phyloP scores from a whole-genome alignment of 1,140 invertebrate genomes.

The Micrasema minimum region DNA sequence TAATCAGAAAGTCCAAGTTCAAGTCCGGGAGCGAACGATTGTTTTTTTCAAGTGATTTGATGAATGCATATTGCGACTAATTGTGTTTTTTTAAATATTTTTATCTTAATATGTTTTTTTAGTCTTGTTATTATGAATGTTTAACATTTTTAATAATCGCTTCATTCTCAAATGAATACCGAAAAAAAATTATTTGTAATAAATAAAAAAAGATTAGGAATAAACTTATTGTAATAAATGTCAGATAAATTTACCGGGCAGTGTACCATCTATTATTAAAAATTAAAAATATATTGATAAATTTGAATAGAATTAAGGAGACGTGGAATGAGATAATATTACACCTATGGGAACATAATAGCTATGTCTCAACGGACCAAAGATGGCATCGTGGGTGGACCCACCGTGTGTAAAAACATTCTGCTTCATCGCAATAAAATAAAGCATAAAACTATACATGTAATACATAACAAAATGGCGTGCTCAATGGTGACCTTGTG shows the following conservation, averaged over 20 bases:
- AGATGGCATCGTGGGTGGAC: background rate
- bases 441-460: background rate
- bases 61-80: no score
- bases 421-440: slow-evolving; percentile 2
- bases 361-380: background rate
- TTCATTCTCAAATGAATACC: no score
- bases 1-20: no score
- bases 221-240: no score
- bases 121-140: no score
- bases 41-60: no score
- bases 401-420: background rate
- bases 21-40: no score
- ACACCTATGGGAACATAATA: slow-evolving; percentile 1
- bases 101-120: no score
- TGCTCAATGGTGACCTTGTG: background rate
- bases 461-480: slow-evolving; percentile 1
- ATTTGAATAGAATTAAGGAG: slow-evolving; percentile 15
- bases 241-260: slow-evolving; percentile 2
- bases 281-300: slow-evolving; percentile 19
- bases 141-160: no score
- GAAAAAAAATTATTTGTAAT: no score
- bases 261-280: slow-evolving; percentile 6
- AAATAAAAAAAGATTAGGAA: no score
- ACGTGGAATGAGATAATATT: slow-evolving; percentile 9
- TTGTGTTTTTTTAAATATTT: no score